Evolutionary conservation across 2,113 vertebrate species (phyloP).

Genomic region (Calidris pygmaea): DNA sequence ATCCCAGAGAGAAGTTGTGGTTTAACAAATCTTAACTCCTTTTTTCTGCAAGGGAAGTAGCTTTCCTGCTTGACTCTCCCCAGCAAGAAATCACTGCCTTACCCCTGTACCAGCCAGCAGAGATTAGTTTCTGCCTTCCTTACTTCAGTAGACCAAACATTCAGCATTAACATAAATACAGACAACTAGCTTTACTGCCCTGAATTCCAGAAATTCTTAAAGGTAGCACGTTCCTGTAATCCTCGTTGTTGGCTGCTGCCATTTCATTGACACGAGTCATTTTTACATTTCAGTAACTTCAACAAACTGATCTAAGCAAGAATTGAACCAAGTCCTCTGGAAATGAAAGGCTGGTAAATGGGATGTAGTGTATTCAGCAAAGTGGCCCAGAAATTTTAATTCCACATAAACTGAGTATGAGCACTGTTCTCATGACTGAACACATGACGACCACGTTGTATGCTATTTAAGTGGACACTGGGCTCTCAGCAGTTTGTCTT

Average conservation of each 20-base stretch:
- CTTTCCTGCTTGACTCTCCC: neutral
- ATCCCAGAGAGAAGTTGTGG: neutral
- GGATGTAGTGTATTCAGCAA: neutral
- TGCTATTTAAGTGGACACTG: neutral
- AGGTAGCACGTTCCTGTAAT: neutral
- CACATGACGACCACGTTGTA: accelerated
- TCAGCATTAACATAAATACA: neutral
- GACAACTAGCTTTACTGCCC: neutral
- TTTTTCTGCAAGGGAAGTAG: neutral
- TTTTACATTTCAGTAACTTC: neutral
- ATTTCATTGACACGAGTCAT: neutral
- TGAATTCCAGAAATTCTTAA: neutral
- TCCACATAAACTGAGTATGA: neutral
- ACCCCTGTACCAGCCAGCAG: neutral
- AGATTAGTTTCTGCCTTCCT: neutral
- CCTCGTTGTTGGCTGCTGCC: neutral
- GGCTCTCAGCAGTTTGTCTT: neutral
- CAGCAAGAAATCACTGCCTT: neutral
- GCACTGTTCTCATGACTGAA: neutral
- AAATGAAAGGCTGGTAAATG: neutral
- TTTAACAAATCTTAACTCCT: neutral
- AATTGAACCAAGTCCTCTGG: neutral
- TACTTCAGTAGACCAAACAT: neutral
- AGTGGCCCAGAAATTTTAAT: neutral
- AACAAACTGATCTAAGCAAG: neutral